Base-by-base conservation (phyloP, 2,888 invertebrate species). In the Campaea margaritaria region DNA sequence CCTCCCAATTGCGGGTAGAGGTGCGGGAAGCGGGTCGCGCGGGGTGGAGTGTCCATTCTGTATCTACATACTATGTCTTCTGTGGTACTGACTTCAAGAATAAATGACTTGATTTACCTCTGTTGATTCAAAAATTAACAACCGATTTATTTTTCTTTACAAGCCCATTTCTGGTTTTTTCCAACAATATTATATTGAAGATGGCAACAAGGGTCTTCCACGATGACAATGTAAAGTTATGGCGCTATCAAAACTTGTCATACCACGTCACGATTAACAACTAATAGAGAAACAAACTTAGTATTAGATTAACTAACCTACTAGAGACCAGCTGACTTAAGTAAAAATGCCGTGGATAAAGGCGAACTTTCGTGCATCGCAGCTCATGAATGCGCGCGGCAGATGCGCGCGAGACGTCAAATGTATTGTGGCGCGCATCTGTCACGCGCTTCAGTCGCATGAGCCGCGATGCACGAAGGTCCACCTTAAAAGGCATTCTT, bases 221-320 rank as follows among this genome's bases (percentile, higher is more conserved):
- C 38, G 45, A 45, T 41, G 16, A 41, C 5, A 39, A 39, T 39
- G 14, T 14, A 14, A 39, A 13, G n/a, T 39, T 39, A 14, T 42
- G 14, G 36, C 34, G 27, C 13, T 34, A 31, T 34, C 21, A 34
- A 15, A 14, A 13, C 13, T 14, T 45, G 45, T 13, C 45, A 14
- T 14, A 43, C 11, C 11, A 54, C 27, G 21, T 21, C 46, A 47
- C 13, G 11, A 27, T 54, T 15, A 54, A 41, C 15, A 15, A 41
- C 16, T 47, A 47, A 41, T 34, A 36, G 47, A 55, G 42, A 55
- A 42, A 39, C 47, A 15, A 45, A 54, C 47, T 41, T 16, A 47
- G 14, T 41, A 46, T 38, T 12, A 36, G 12, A 36, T 10, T n/a
- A 36, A 5, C n/a, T 12, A 12, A 12, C 36, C 52, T 21, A 44